Conservation (phyloP, 2,888 invertebrate species). For the Diarsia dahlii region DNA sequence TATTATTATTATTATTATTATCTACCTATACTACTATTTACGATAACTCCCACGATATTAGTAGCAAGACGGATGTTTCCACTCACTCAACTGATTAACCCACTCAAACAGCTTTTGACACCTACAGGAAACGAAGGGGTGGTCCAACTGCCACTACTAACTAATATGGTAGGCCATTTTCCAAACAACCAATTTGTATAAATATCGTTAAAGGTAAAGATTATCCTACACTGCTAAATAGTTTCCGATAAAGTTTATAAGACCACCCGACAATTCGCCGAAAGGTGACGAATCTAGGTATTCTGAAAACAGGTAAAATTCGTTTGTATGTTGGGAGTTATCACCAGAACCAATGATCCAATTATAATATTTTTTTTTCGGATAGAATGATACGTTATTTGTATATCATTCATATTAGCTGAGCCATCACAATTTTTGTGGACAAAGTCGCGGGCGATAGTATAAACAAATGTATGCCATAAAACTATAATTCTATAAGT, state of each 20-base stretch:
- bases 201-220: conserved; percentile 19
- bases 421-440: no score
- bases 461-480: no score
- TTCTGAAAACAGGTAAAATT: no score
- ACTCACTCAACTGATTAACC: conserved; percentile 29
- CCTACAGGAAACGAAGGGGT: conserved; percentile 35
- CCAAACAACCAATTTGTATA: conserved; percentile 22
- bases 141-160: conserved; percentile 23
- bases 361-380: no score
- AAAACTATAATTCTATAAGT: no score
- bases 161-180: background rate
- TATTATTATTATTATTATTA: no score
- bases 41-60: conserved; percentile 29
- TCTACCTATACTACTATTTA: background rate
- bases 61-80: conserved; percentile 31
- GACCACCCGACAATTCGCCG: conserved; percentile 55
- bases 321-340: no score
- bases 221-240: conserved; percentile 36
- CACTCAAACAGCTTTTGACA: conserved; percentile 18
- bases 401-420: no score
- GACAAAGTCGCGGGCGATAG: no score
- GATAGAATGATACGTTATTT: no score
- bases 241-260: conserved; percentile 32
- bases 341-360: no score
- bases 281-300: conserved; percentile 59